Evolutionary conservation across 2,113 vertebrate species (phyloP).

Genomic region (Coregonus clupeaformis): DNA sequence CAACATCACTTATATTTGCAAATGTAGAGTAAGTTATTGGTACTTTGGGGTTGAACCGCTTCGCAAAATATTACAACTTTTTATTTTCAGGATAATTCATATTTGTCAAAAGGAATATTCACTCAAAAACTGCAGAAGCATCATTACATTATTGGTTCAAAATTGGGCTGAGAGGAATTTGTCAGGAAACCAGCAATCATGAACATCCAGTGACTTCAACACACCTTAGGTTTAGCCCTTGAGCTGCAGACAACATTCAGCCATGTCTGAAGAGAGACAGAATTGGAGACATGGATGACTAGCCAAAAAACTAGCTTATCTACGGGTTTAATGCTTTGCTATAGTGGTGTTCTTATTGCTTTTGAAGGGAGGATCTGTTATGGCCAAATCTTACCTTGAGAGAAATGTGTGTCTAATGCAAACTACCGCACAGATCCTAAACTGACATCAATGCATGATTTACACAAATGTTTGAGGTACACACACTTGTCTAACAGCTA

Average conservation of each 20-base stretch:
- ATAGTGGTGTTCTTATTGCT: slow-evolving; percentile 66
- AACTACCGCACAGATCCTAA: neutral
- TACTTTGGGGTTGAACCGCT: no score
- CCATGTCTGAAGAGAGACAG: slow-evolving; percentile 26
- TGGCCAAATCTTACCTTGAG: slow-evolving; percentile 1
- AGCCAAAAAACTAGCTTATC: slow-evolving; percentile 62
- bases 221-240: slow-evolving; percentile 63
- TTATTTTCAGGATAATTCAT: no score
- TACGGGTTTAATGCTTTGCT: slow-evolving; percentile 21
- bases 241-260: slow-evolving; percentile 47
- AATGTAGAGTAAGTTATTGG: no score
- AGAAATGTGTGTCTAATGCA: neutral
- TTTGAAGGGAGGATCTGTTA: slow-evolving; percentile 53
- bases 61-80: no score
- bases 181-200: neutral
- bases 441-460: no score
- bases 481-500: no score
- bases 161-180: neutral
- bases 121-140: neutral
- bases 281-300: slow-evolving; percentile 32
- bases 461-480: no score
- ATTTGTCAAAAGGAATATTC: neutral
- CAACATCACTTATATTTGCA: no score
- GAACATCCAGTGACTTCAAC: slow-evolving; percentile 29
- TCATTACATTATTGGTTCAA: neutral